These are phyloP conservation scores for Dasypus novemcinctus DNA, from an alignment of 2,113 vertebrate species.

Conservation along the genomic window DNA sequence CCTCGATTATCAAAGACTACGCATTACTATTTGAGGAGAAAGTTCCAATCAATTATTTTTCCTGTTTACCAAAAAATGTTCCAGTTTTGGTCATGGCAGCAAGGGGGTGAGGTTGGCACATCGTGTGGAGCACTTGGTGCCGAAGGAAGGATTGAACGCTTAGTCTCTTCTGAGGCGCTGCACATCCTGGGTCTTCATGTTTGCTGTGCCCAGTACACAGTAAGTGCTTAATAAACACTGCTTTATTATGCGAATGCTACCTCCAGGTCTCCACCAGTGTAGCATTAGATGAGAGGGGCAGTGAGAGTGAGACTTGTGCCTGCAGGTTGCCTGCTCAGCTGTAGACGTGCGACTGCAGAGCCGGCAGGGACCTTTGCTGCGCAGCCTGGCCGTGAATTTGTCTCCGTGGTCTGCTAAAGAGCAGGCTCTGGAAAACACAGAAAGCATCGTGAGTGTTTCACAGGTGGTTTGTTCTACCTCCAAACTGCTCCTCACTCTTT, in stretches of 20 bases:
- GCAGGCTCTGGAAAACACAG: not conserved
- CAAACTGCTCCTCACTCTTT: not conserved
- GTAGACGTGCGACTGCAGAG: not conserved
- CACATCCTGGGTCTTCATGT: not conserved
- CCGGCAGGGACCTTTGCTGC: not conserved
- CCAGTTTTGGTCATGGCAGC: not conserved
- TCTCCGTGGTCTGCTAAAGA: not conserved
- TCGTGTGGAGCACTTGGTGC: not conserved
- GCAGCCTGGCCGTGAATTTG: not conserved
- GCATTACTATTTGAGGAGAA: not conserved
- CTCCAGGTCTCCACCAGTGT: not conserved
- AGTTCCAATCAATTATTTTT: not conserved
- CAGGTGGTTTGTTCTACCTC: not conserved
- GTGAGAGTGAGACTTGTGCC: not conserved
- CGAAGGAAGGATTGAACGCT: not conserved
- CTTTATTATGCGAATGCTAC: too few relatives aligned
- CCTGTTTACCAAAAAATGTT: not conserved
- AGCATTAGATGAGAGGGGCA: not conserved
- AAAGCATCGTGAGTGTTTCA: not conserved
- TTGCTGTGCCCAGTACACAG: too few relatives aligned
- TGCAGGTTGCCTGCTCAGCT: too few relatives aligned
- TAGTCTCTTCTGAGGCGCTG: not conserved
- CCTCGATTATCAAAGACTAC: not conserved
- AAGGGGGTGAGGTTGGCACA: not conserved
- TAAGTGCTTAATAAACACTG: too few relatives aligned